Base-by-base conservation (phyloP, 2,888 invertebrate species). In the Stegophylla sp. region DNA sequence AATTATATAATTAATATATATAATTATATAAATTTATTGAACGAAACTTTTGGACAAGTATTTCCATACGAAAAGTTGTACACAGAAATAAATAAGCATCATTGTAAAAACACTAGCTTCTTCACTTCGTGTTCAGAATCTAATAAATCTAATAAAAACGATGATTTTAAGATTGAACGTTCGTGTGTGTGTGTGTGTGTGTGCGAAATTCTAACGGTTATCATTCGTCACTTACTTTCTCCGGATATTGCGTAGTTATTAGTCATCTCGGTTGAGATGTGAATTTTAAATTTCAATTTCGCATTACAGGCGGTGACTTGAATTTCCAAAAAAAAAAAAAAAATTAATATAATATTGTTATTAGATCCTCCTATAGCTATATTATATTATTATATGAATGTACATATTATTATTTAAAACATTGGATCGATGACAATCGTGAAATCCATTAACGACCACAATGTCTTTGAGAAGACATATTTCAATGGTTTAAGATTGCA, bases 401-500 rank as follows among this genome's bases (percentile, higher is more conserved):
- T n/a, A n/a, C n/a, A n/a, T n/a, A n/a, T n/a, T n/a, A n/a, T n/a
- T 23, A 67, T 26, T 17, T 2, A 26, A 20, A 67, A 34, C 53
- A 20, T 41, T 41, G 15, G 34, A 53, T 41, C 23, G 34, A 53
- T 7, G 53, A 34, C 41, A 1, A 1, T 56, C 56, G n/a, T 20
- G 13, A 26, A 43, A 26, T 51, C 23, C 0, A 59, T 23, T 23
- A 34, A 43, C 17, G 12, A 41, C 41, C 56, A 45, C 12, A 3
- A 72, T 43, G 53, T 76, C 66, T 67, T 69, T 79, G 77, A 59
- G 71, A n/a, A n/a, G n/a, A n/a, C n/a, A n/a, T 48, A 79, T 71
- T 79, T 69, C 61, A 71, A 79, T 71, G 61, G 45, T 48, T 79
- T 28, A 28, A 59, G 79, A 79, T 69, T 41, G 79, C n/a, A n/a